Evolutionary conservation across 2,113 vertebrate species (phyloP).

Genomic region (Agelaius tricolor): DNA sequence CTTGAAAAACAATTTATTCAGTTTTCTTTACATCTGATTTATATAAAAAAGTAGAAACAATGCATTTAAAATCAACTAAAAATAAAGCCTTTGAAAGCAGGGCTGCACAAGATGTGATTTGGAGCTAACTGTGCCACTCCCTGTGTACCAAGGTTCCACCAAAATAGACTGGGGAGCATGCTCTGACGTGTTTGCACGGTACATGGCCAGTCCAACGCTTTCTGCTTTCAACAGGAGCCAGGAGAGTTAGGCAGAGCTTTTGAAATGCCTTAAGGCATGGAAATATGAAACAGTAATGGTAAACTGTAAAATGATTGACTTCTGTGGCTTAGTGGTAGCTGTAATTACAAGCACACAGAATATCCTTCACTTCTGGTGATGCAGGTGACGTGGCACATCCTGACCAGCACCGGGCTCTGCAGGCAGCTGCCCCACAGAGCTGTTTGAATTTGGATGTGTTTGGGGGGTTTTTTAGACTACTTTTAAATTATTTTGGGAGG

Average conservation of each 20-base stretch:
- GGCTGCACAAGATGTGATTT: not conserved
- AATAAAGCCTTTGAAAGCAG: not conserved
- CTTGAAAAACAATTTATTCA: slow-evolving; percentile 9
- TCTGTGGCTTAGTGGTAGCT: not conserved
- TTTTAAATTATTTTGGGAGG: not conserved
- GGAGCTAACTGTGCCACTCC: not conserved
- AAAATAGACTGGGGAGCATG: not conserved
- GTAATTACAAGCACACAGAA: not conserved
- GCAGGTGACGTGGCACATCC: not conserved
- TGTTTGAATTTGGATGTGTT: not conserved
- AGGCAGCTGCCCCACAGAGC: not conserved
- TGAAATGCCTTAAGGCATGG: not conserved
- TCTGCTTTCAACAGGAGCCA: not conserved
- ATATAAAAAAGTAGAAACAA: not conserved
- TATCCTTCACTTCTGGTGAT: not conserved
- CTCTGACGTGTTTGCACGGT: not conserved
- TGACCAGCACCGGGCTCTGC: not conserved
- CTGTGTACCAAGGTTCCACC: not conserved
- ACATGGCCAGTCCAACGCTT: not conserved
- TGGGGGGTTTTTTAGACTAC: not conserved
- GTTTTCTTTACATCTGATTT: not conserved
- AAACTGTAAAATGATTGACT: not conserved
- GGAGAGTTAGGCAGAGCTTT: not conserved
- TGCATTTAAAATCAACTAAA: not conserved
- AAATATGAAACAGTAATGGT: not conserved